phyloP scores from a whole-genome alignment of 1,140 invertebrate species.

The Gerris buenoi region DNA sequence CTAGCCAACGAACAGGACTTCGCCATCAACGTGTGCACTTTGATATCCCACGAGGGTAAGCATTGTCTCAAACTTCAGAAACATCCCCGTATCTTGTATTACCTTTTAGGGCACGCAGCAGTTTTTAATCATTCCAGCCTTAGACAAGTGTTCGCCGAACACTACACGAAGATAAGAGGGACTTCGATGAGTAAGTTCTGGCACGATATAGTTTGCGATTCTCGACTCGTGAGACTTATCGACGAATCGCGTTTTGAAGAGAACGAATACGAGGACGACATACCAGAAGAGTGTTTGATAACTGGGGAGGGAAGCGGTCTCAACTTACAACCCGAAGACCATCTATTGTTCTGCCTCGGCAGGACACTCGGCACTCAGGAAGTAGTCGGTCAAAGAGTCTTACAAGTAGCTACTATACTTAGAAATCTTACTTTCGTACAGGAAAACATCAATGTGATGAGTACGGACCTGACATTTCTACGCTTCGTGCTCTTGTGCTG shows the following conservation, averaged over 20 bases:
- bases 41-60: conserved; percentile 84
- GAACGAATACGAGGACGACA: background rate
- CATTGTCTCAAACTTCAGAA: conserved; percentile 70
- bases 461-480: conserved; percentile 64
- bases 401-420: conserved; percentile 68
- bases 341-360: conserved; percentile 43
- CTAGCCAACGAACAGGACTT: conserved; percentile 98
- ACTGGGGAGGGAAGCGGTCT: conserved; percentile 13
- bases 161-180: conserved; percentile 51
- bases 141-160: conserved; percentile 52
- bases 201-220: conserved; percentile 33
- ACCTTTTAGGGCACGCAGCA: conserved; percentile 81
- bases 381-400: conserved; percentile 60
- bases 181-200: conserved; percentile 61
- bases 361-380: conserved; percentile 53
- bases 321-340: conserved; percentile 36
- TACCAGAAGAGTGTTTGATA: background rate
- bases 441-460: conserved; percentile 64
- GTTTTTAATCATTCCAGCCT: conserved; percentile 69
- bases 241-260: background rate
- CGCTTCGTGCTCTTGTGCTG: conserved; percentile 76
- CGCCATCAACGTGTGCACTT: conserved; percentile 89
- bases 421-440: conserved; percentile 87
- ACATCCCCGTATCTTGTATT: conserved; percentile 68
- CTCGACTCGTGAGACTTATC: background rate